Conservation (phyloP, 2,888 invertebrate genomes). For the Pteria penguin region DNA sequence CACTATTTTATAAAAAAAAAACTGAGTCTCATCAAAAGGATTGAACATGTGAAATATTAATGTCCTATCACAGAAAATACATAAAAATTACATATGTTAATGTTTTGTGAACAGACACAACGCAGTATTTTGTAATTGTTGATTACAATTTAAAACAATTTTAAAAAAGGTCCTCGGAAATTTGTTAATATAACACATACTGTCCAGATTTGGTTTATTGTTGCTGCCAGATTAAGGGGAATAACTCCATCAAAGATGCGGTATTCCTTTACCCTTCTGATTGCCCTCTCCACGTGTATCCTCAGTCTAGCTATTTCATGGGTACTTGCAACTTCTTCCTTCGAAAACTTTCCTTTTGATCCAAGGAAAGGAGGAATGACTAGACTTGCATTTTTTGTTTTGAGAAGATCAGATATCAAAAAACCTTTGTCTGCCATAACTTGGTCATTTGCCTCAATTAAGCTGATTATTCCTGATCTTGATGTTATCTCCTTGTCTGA, state of each 20-base stretch:
- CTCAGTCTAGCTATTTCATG: constrained; percentile 18
- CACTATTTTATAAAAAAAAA: too few relatives aligned
- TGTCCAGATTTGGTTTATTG: constrained; percentile 33
- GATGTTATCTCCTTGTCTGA: too few relatives aligned
- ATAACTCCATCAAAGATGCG: constrained; percentile 33
- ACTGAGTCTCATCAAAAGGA: too few relatives aligned
- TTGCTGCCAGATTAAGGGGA: constrained; percentile 21
- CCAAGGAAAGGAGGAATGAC: constrained; percentile 36
- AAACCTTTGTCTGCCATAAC: constrained; percentile 50
- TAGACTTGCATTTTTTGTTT: constrained; percentile 5
- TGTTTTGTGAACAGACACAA: too few relatives aligned
- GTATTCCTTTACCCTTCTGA: constrained; percentile 22
- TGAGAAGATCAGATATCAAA: constrained; percentile 27
- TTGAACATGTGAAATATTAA: too few relatives aligned
- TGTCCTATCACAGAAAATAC: too few relatives aligned
- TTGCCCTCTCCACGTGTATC: constrained; percentile 3
- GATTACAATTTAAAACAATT: background rate
- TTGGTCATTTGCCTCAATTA: constrained; percentile 42
- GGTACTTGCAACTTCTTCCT: constrained; percentile 18
- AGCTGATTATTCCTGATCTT: constrained; percentile 25
- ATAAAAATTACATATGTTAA: too few relatives aligned
- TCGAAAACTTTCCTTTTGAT: constrained; percentile 4
- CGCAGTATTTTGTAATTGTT: too few relatives aligned
- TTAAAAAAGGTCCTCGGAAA: constrained; percentile 29
- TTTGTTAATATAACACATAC: constrained; percentile 17